Conservation (phyloP, 2,113 vertebrate species). For the Pachyramphus minor region DNA sequence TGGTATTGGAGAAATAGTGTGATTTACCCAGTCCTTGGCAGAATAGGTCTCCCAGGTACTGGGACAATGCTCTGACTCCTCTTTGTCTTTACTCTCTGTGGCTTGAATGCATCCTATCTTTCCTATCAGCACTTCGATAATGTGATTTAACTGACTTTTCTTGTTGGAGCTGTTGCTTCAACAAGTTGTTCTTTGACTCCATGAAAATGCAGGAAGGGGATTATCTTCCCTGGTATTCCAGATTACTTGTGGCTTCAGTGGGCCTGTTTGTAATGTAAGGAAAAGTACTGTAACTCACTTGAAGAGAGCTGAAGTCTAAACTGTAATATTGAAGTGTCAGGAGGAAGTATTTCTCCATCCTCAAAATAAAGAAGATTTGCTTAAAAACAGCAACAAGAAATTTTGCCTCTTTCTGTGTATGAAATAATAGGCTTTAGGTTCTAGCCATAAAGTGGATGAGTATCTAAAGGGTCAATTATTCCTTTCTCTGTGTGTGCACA, state of each 20-base stretch:
- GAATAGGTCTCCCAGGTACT: background rate
- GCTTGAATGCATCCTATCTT: background rate
- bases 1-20: background rate
- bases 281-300: background rate
- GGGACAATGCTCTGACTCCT: background rate
- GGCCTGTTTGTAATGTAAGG: background rate
- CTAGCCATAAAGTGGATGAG: background rate
- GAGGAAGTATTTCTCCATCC: background rate
- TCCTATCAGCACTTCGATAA: background rate
- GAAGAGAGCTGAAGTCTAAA: background rate
- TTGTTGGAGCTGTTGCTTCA: background rate
- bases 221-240: background rate
- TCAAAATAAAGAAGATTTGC: background rate
- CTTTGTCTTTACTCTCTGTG: background rate
- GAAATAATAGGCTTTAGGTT: background rate
- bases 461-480: background rate
- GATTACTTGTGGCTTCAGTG: background rate
- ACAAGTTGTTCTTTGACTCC: background rate
- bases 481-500: fast-evolving
- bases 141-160: background rate
- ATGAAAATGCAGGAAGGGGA: background rate
- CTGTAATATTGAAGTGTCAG: background rate
- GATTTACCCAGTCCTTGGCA: background rate
- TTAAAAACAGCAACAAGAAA: background rate
- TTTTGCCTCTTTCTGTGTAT: background rate